Base-by-base conservation (phyloP, 2,113 vertebrate genomes). In the Myodes glareolus region DNA sequence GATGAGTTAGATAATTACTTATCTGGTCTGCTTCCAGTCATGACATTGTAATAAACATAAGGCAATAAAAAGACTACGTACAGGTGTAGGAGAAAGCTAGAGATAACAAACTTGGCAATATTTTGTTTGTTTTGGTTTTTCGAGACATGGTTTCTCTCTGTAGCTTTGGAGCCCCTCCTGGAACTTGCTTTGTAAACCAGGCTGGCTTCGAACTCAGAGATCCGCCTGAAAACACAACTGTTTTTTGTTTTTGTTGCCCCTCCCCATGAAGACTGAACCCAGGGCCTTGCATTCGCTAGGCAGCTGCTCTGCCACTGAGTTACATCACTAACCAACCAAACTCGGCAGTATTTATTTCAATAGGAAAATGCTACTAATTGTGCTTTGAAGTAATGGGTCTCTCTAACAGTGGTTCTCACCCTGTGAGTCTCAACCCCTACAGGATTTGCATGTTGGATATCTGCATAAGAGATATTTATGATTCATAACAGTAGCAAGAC, bases 1-100 rank as follows among this genome's bases (percentile, higher is more conserved):
- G 3, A 13, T 39, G n/a, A 91, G 17, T 85, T 81, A 78, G 31
- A n/a, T 45, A 91, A 94, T 93, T 86, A 95, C 16, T 97, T 21
- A 70, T 16, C 23, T 61, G 45, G 77, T 63, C 25, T 55, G 65
- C 73, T 92, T 95, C 45, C 50, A 76, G 47, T 61, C 86, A 45
- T 92, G 91, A 67, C 47, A 90, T 23, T 75, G 58, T 89, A 89
- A 84, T 14, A 93, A 75, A 33, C 81, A 81, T n/a, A 76, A 36
- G 33, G 61, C 63, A 76, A 50, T 84, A 80, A 70, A 95, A 95
- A 92, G 65, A 87, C 77, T 55, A 92, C 50, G 47, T 75, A 97
- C 42, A 82, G 92, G 63, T 77, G 94, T 0, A 86, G 68, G 8
- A 81, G 29, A 42, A 31, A 75, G 31, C 29, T 76, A 77, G 68